Conservation (phyloP, 1,140 invertebrate genomes). For the Anastrepha obliqua region DNA sequence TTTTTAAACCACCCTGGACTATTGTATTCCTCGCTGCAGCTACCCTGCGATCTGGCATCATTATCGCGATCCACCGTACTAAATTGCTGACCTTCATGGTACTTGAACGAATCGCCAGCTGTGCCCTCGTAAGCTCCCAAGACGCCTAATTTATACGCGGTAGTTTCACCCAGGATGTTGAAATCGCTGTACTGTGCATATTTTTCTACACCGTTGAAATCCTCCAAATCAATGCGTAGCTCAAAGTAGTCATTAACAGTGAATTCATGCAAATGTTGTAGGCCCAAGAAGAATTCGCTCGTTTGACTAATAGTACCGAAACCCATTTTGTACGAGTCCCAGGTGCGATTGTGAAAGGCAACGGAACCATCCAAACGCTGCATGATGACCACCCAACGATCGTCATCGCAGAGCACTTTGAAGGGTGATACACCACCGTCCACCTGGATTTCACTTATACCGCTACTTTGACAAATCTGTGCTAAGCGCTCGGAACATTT, state of each 20-base stretch:
- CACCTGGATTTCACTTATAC: slow-evolving; percentile 62
- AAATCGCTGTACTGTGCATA: slow-evolving; percentile 67
- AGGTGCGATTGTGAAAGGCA: slow-evolving; percentile 65
- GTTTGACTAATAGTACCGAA: slow-evolving; percentile 57
- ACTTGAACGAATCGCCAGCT: slow-evolving; percentile 63
- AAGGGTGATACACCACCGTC: slow-evolving; percentile 59
- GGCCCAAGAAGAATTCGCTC: slow-evolving; percentile 64
- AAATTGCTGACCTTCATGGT: slow-evolving; percentile 65
- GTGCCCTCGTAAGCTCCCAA: slow-evolving; percentile 63
- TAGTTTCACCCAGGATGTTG: slow-evolving; percentile 63
- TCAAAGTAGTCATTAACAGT: slow-evolving; percentile 61
- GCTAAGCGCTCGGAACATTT: slow-evolving; percentile 60
- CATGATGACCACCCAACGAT: slow-evolving; percentile 64
- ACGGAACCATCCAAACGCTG: slow-evolving; percentile 63
- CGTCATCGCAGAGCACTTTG: slow-evolving; percentile 64
- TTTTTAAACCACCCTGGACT: slow-evolving; percentile 64
- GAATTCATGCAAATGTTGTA: slow-evolving; percentile 64
- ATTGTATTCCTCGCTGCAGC: slow-evolving; percentile 63
- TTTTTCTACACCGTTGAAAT: slow-evolving; percentile 62
- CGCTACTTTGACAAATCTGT: slow-evolving; percentile 59
- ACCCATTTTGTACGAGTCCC: slow-evolving; percentile 64
- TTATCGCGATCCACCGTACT: slow-evolving; percentile 64
- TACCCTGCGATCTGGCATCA: slow-evolving; percentile 61
- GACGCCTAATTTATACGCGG: slow-evolving; percentile 64
- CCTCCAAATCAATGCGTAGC: slow-evolving; percentile 62